Conservation (phyloP, 2,888 invertebrate genomes). For the Diplazon laetatorius region DNA sequence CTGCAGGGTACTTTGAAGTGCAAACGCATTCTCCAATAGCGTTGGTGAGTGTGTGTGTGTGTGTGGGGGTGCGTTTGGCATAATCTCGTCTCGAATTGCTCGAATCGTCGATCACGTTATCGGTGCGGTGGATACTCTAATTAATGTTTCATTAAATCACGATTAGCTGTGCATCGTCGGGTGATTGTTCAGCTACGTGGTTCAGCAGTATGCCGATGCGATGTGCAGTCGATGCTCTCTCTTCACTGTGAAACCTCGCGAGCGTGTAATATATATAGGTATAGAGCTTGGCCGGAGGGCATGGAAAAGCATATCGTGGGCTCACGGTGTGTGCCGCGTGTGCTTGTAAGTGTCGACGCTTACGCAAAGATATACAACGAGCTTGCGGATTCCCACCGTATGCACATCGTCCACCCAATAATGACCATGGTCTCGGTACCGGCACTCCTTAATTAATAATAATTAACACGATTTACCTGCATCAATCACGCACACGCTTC, state of each 20-base stretch:
- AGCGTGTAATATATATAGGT: no score
- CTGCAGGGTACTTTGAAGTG: neutral
- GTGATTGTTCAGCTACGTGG: conserved; percentile 58
- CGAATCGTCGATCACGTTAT: conserved; percentile 15
- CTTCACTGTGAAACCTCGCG: neutral
- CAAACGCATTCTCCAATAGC: neutral
- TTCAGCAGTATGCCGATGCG: neutral
- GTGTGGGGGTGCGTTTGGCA: neutral
- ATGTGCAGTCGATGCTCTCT: conserved; percentile 4
- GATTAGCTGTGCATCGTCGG: conserved; percentile 57
- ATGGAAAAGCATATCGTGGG: conserved; percentile 48
- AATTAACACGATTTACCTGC: conserved; percentile 35
- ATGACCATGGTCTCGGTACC: conserved; percentile 16
- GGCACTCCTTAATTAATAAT: conserved; percentile 48
- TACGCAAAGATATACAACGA: conserved; percentile 51
- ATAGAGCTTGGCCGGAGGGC: conserved; percentile 13
- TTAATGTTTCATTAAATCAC: conserved; percentile 65
- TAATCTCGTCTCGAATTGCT: conserved; percentile 3
- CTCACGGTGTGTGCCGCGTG: conserved; percentile 59
- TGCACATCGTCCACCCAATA: neutral
- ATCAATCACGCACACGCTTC: conserved; percentile 12
- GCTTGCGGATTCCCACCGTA: conserved; percentile 44
- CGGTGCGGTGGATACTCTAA: conserved; percentile 48
- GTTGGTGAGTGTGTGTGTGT: no score
- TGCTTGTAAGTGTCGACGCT: conserved; percentile 57